Conservation (phyloP, 2,113 vertebrate genomes). For the Loxodonta africana region DNA sequence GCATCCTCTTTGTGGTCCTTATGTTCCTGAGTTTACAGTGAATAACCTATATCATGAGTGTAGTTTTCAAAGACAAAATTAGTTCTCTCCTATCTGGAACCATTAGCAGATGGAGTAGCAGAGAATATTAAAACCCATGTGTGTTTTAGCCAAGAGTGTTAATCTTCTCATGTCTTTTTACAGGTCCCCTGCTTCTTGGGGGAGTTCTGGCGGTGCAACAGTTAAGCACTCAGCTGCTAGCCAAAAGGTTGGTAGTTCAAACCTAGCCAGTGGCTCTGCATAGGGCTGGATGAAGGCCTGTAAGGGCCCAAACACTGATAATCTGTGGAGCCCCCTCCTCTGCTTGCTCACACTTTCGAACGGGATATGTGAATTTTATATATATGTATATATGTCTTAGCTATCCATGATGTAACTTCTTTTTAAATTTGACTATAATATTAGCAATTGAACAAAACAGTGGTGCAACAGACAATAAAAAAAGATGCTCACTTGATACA, state of each 20-base stretch:
- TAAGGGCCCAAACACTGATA: too few species aligned
- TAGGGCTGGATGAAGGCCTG: too few species aligned
- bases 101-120: neutral
- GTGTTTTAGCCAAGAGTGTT: conserved; percentile 7
- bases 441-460: too few species aligned
- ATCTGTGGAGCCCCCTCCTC: too few species aligned
- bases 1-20: neutral
- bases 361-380: too few species aligned
- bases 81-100: conserved; percentile 27
- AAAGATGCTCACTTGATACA: too few species aligned
- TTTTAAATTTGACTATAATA: too few species aligned
- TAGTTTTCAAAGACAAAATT: conserved; percentile 45
- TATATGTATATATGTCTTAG: too few species aligned
- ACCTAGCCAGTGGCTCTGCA: neutral
- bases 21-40: neutral
- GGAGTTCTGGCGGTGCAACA: neutral
- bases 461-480: too few species aligned
- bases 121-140: conserved; percentile 24
- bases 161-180: conserved; percentile 20
- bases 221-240: neutral
- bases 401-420: too few species aligned
- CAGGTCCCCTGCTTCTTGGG: neutral
- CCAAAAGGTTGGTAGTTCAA: neutral
- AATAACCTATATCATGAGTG: conserved; percentile 16
- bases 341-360: too few species aligned